Conservation (phyloP, 2,797 vertebrate species). For the Ctenopoma kingsleyae region DNA sequence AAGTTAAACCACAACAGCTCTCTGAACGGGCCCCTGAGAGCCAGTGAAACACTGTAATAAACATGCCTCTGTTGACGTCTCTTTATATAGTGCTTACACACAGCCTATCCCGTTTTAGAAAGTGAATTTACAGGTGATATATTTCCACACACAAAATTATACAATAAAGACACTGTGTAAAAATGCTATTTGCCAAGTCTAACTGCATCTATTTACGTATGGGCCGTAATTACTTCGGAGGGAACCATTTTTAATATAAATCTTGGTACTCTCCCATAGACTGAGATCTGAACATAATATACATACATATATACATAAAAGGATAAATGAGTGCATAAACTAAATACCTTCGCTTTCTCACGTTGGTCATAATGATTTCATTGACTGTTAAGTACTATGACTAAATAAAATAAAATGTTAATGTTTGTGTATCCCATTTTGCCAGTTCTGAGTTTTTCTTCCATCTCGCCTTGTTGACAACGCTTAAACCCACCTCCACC, state of each 20-base stretch:
- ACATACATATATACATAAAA: background rate
- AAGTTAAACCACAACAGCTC: constrained; percentile 36
- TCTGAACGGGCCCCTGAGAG: constrained; percentile 11
- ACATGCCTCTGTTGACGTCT: constrained; percentile 59
- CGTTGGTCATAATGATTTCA: too few relatives aligned
- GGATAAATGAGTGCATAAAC: background rate
- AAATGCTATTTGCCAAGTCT: background rate
- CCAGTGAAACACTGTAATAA: constrained; percentile 34
- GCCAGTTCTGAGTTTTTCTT: constrained; percentile 39
- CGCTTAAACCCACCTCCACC: constrained; percentile 43
- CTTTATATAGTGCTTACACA: background rate
- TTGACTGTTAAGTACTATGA: background rate
- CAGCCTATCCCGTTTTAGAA: background rate
- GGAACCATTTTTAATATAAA: background rate
- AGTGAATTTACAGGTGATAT: background rate
- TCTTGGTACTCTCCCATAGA: background rate
- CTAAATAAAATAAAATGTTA: background rate
- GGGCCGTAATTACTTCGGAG: background rate
- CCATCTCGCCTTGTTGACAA: constrained; percentile 81
- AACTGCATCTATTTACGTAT: background rate
- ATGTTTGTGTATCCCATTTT: constrained; percentile 36
- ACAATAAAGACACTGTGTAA: background rate
- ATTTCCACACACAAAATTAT: background rate
- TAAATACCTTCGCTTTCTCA: background rate
- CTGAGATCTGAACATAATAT: background rate